A percentile compares a stretch with the other conserved stretches of the same genome.
These are phyloP conservation scores for Agrotis segetum DNA, from an alignment of 2,888 invertebrate genomes.

Conservation along the genomic window DNA sequence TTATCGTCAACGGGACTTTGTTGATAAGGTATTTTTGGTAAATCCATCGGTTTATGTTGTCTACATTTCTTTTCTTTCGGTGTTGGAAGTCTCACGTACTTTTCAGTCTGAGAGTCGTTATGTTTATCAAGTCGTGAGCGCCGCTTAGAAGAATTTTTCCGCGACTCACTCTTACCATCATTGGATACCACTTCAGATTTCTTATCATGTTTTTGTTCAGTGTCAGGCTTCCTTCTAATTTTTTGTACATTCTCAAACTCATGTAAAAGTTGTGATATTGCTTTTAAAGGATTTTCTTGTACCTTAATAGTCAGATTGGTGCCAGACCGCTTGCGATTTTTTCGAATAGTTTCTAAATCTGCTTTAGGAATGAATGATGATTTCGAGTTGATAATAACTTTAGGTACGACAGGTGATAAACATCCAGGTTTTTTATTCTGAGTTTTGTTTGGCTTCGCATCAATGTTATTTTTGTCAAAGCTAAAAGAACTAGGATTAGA, in stretches of 20 bases:
- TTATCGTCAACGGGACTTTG: slow-evolving; percentile 67
- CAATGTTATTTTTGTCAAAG: slow-evolving; percentile 70
- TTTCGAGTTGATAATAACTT: slow-evolving; percentile 82
- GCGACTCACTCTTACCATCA: slow-evolving; percentile 65
- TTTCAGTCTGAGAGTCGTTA: slow-evolving; percentile 61
- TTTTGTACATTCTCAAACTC: slow-evolving; percentile 84
- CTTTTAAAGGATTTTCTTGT: slow-evolving; percentile 81
- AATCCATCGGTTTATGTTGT: slow-evolving; percentile 53
- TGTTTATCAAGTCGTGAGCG: slow-evolving; percentile 73
- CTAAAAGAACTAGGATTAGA: slow-evolving; percentile 77
- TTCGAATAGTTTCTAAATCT: slow-evolving; percentile 71
- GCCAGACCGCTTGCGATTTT: slow-evolving; percentile 67
- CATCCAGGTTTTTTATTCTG: slow-evolving; percentile 60
- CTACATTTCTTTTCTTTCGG: slow-evolving; percentile 63
- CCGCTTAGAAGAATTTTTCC: slow-evolving; percentile 68
- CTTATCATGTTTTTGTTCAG: slow-evolving; percentile 69
- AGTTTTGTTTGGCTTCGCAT: slow-evolving; percentile 19
- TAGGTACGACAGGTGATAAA: slow-evolving; percentile 72
- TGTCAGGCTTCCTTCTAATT: slow-evolving; percentile 70
- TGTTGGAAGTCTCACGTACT: slow-evolving; percentile 41
- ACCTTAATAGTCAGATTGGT: slow-evolving; percentile 64
- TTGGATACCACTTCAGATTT: slow-evolving; percentile 67
- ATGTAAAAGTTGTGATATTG: slow-evolving; percentile 84
- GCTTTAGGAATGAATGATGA: slow-evolving; percentile 64
- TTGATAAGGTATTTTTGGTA: slow-evolving; percentile 60